Evolutionary conservation across 2,797 vertebrate genomes (phyloP).

Genomic region (Brachyalestes nurse): DNA sequence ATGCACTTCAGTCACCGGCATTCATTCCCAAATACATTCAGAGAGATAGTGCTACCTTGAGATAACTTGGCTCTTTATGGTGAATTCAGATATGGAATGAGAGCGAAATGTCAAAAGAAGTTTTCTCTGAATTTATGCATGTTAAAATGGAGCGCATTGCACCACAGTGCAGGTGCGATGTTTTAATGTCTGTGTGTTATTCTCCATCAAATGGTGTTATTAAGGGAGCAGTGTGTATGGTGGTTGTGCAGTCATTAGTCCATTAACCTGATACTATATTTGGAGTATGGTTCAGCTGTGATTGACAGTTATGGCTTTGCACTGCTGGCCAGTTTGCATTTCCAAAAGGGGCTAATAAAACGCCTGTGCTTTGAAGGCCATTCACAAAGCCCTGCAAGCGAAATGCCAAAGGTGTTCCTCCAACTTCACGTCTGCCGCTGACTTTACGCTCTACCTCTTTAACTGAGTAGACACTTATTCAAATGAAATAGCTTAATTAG

Average conservation of each 20-base stretch:
- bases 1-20: background rate
- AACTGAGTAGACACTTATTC: constrained; percentile 4
- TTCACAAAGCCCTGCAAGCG: constrained; percentile 15
- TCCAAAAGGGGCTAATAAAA: constrained; percentile 34
- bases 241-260: constrained; percentile 41
- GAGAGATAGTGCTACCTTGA: background rate
- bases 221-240: constrained; percentile 28
- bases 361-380: constrained; percentile 12
- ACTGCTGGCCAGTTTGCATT: constrained; percentile 31
- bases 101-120: background rate
- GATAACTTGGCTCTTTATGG: background rate
- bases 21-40: background rate
- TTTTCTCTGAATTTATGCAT: background rate
- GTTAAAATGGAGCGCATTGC: background rate
- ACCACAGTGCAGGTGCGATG: background rate
- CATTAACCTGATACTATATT: constrained; percentile 56
- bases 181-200: constrained; percentile 36
- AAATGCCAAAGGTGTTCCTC: constrained; percentile 5
- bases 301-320: constrained; percentile 40
- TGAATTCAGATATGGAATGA: background rate
- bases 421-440: background rate
- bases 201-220: constrained; percentile 38
- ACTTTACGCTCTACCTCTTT: constrained; percentile 5
- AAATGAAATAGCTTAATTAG: constrained; percentile 10
- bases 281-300: constrained; percentile 41